A percentile compares a stretch with the other conserved stretches of the same genome.
Evolutionary conservation across 1,140 invertebrate species (phyloP).

Genomic region (Bombus soroeensis): DNA sequence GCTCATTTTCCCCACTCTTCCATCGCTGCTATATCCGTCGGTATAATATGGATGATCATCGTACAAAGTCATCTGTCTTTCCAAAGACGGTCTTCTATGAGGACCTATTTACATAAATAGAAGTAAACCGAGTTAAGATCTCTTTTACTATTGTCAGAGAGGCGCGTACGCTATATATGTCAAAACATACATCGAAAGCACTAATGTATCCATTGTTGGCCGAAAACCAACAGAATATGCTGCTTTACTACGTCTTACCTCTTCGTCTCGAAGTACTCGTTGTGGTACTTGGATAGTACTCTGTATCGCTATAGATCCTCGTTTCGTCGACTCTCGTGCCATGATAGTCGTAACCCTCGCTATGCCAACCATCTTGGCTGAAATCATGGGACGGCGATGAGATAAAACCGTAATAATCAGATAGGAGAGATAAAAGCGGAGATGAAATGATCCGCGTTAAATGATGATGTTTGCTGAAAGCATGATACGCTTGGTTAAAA

Average conservation of each 20-base stretch:
- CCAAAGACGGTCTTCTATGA: constrained; percentile 88
- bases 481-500: not conserved
- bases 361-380: constrained; percentile 82
- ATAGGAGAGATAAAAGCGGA: constrained; percentile 24
- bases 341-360: constrained; percentile 81
- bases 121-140: constrained; percentile 8
- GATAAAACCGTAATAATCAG: not conserved
- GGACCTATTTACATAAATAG: constrained; percentile 73
- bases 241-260: constrained; percentile 62
- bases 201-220: not conserved
- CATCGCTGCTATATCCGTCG: constrained; percentile 74
- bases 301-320: constrained; percentile 82
- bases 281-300: constrained; percentile 80
- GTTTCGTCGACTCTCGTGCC: constrained; percentile 77
- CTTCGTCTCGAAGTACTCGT: constrained; percentile 76
- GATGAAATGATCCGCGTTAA: constrained; percentile 55
- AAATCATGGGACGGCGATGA: constrained; percentile 68
- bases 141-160: not conserved
- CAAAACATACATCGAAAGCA: not conserved
- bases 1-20: constrained; percentile 75
- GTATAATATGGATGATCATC: constrained; percentile 85
- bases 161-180: not conserved
- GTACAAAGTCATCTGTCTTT: constrained; percentile 90
- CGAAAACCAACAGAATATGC: not conserved
- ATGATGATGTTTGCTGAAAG: constrained; percentile 14